Evolutionary conservation across 1,140 invertebrate species (phyloP).

Genomic region (Rhagoletis zephyria): DNA sequence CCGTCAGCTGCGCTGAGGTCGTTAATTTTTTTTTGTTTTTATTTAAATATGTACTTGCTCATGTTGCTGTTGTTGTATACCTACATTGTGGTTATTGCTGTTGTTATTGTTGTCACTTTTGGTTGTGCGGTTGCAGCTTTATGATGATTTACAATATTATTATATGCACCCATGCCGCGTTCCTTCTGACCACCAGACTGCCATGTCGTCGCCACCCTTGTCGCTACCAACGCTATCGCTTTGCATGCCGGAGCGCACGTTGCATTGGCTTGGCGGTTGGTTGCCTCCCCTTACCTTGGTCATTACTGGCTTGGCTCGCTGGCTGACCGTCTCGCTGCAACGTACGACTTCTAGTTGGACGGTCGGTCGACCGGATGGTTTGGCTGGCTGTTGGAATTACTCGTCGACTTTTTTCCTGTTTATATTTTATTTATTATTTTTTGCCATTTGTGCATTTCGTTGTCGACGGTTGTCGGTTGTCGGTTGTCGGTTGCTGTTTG

Average conservation of each 20-base stretch:
- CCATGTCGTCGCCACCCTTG: not conserved
- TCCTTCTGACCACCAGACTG: not conserved
- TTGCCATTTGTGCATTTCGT: slow-evolving; percentile 40
- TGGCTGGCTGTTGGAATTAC: slow-evolving; percentile 45
- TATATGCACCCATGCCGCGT: slow-evolving; percentile 42
- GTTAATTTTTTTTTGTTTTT: slow-evolving; percentile 17
- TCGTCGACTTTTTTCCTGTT: slow-evolving; percentile 6
- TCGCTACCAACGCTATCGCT: not conserved
- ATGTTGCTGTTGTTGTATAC: not conserved
- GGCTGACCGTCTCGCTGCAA: not conserved
- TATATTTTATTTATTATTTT: not conserved
- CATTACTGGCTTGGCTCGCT: not conserved
- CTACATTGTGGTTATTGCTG: not conserved
- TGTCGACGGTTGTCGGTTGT: not conserved
- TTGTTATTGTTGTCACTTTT: slow-evolving; percentile 36
- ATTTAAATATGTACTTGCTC: not conserved
- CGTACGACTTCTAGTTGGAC: not conserved
- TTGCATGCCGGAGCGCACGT: not conserved
- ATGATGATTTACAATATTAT: slow-evolving; percentile 52
- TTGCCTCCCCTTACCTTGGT: not conserved
- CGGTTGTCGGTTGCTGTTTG: slow-evolving; percentile 9
- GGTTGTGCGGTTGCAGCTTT: slow-evolving; percentile 51
- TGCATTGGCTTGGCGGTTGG: not conserved
- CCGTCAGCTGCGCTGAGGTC: not conserved
- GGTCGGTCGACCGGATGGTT: not conserved